Conservation (phyloP, 2,888 invertebrate genomes). For the Hololepta plana region DNA sequence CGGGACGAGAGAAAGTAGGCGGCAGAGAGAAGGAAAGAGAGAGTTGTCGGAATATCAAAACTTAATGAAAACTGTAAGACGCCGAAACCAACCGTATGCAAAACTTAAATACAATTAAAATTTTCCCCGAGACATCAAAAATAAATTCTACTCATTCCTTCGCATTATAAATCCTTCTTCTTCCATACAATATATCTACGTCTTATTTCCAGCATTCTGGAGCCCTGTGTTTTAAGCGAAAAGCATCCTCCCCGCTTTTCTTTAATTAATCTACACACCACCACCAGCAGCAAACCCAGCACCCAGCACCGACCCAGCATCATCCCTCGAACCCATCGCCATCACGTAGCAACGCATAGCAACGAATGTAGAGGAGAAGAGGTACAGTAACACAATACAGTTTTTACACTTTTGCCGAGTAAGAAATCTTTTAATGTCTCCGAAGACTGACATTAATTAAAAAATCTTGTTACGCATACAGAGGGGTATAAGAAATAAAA, state of each 20-base stretch:
- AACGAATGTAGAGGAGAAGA: constrained; percentile 26
- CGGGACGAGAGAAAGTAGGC: no score
- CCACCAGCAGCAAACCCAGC: no score
- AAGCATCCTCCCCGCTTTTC: constrained; percentile 28
- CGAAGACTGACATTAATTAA: constrained; percentile 26
- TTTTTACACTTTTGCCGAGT: constrained; percentile 23
- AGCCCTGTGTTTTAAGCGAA: constrained; percentile 26
- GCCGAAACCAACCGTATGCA: constrained; percentile 9
- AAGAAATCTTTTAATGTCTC: constrained; percentile 21
- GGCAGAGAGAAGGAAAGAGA: no score
- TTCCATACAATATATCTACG: constrained; percentile 27
- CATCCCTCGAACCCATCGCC: no score
- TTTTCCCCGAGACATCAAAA: constrained; percentile 22
- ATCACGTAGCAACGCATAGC: constrained; percentile 26
- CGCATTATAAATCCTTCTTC: constrained; percentile 28
- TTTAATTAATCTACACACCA: constrained; percentile 27
- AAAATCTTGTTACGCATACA: constrained; percentile 27
- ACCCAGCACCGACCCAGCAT: no score
- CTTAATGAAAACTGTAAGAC: no score
- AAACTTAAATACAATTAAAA: constrained; percentile 18
- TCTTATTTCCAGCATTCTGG: constrained; percentile 26
- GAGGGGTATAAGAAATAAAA: constrained; percentile 15
- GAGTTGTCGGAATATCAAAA: no score
- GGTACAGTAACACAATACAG: constrained; percentile 27
- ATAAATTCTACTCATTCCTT: constrained; percentile 23